Evolutionary conservation across 1,140 invertebrate species (phyloP).

Genomic region (Rhynchophorus ferrugineus): DNA sequence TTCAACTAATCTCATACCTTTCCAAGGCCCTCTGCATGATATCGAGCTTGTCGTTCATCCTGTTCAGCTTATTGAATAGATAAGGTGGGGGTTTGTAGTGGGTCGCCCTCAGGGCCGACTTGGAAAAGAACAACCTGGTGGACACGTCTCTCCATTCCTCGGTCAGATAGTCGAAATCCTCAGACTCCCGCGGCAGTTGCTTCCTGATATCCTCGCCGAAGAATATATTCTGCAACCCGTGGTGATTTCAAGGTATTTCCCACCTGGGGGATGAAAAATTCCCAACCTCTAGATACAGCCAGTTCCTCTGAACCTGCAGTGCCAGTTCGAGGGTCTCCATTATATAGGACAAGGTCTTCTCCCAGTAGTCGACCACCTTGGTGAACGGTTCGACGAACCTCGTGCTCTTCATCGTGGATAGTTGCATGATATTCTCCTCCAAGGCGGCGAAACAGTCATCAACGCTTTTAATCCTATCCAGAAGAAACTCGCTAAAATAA

Average conservation of each 20-base stretch:
- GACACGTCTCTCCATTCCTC: slow-evolving; percentile 67
- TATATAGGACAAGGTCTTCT: slow-evolving; percentile 67
- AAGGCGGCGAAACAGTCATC: slow-evolving; percentile 66
- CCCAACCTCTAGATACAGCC: slow-evolving; percentile 66
- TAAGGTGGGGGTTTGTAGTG: slow-evolving; percentile 48
- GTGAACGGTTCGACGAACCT: slow-evolving; percentile 79
- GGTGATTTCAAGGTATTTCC: too few relatives aligned
- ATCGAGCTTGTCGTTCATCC: slow-evolving; percentile 59
- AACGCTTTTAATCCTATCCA: slow-evolving; percentile 52
- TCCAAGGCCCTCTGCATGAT: slow-evolving; percentile 65
- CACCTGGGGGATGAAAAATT: too few relatives aligned
- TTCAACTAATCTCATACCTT: slow-evolving; percentile 36
- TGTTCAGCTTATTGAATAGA: slow-evolving; percentile 54
- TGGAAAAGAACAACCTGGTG: slow-evolving; percentile 47
- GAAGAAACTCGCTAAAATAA: background rate
- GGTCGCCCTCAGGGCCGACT: slow-evolving; percentile 50
- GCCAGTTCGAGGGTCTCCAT: slow-evolving; percentile 70
- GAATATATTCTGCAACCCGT: slow-evolving; percentile 73
- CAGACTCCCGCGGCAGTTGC: slow-evolving; percentile 70
- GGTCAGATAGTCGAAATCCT: slow-evolving; percentile 66
- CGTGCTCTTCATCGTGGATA: slow-evolving; percentile 78
- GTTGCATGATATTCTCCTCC: slow-evolving; percentile 65
- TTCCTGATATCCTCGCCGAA: slow-evolving; percentile 74
- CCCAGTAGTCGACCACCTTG: slow-evolving; percentile 73
- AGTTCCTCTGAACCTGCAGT: slow-evolving; percentile 69